These are phyloP conservation scores for Boleophthalmus pectinirostris DNA, from an alignment of 2,113 vertebrate species.

Conservation along the genomic window DNA sequence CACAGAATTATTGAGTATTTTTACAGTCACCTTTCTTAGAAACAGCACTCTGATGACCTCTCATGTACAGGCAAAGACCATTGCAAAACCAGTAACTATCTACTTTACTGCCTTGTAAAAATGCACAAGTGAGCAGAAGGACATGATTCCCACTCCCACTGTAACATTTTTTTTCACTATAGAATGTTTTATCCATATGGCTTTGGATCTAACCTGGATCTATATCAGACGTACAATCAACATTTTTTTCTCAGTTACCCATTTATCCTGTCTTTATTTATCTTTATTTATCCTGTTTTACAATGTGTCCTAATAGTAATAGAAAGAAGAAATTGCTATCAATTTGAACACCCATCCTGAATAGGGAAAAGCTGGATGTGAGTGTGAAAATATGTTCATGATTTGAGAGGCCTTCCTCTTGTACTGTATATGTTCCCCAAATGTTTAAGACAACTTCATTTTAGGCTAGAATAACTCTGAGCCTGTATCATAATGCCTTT, in stretches of 20 bases:
- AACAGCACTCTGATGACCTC: slow-evolving; percentile 7
- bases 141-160: not conserved
- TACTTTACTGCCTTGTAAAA: slow-evolving; percentile 42
- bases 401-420: not conserved
- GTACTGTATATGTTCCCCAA: not conserved
- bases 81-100: slow-evolving; percentile 27
- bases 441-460: not conserved
- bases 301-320: too few species aligned
- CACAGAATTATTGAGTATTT: slow-evolving; percentile 15
- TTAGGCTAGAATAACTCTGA: not conserved
- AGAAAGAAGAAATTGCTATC: not conserved
- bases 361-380: not conserved
- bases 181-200: not conserved
- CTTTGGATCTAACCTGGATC: not conserved
- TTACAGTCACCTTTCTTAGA: slow-evolving; percentile 31
- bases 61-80: slow-evolving; percentile 22
- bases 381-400: not conserved
- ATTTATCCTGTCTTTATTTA: too few species aligned
- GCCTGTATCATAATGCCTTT: slow-evolving; percentile 1
- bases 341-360: not conserved
- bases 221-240: too few species aligned
- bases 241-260: too few species aligned
- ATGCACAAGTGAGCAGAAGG: slow-evolving; percentile 19
- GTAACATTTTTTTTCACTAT: slow-evolving; percentile 10
- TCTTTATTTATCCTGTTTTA: too few species aligned